Base-by-base conservation (phyloP, 2,113 vertebrate genomes). In the Catagonus wagneri region DNA sequence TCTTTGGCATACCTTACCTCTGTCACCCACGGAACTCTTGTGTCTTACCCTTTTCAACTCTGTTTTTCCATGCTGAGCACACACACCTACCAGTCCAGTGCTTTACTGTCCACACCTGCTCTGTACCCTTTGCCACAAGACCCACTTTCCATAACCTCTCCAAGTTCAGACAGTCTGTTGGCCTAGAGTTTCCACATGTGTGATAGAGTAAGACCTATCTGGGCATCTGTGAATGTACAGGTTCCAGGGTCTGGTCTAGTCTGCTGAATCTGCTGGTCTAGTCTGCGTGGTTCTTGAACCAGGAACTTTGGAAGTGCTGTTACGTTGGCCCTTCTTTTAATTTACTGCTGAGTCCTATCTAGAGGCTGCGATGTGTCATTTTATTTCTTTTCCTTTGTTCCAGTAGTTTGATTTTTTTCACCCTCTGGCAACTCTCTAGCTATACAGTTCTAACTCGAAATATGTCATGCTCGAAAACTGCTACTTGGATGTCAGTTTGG, bases 181-280 rank as follows among this genome's bases (percentile, higher is more conserved):
- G 13, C 61, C 29, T 5, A 0, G 50, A 10, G 25, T 11, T 83
- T 16, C n/a, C n/a, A 13, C 29, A 58, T 3, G 2, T 4, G 12
- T 14, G 20, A 16, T 22, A 17, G 0, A 1, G 0, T 44, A 58
- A 13, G 58, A 52, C 4, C 36, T 29, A 4, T 1, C 15, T 1
- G 20, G 79, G 25, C 17, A 4, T 10, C 56, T 52, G 56, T 23
- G 72, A 1, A 7, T 52, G 6, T 16, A 7, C 6, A 13, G 52
- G 32, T 20, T 78, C 32, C 7, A 36, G 36, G 56, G 39, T 25
- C 27, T 32, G 0, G 4, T 36, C 17, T 34, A 12, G 29, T 3
- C 29, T 27, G 2, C 16, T 1, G n/a, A 56, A 23, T 36, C 65
- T 8, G 29, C n/a, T n/a, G n/a, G n/a, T n/a, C n/a, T n/a, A n/a